phyloP scores from a whole-genome alignment of 2,888 invertebrate genomes.

The Nomada goodeniana region DNA sequence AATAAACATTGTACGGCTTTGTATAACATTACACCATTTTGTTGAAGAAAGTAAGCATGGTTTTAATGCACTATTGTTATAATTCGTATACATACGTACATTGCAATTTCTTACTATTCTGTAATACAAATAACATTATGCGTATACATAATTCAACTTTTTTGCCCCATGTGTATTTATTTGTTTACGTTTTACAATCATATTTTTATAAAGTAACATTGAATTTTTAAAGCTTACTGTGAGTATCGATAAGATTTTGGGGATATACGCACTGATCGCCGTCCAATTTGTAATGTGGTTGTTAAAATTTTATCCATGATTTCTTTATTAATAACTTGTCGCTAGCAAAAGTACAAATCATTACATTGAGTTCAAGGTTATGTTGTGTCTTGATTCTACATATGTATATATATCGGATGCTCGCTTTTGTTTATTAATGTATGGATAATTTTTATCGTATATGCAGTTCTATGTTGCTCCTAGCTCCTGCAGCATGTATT shows the following conservation, averaged over 20 bases:
- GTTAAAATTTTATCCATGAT: slow-evolving; percentile 77
- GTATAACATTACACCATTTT: slow-evolving; percentile 51
- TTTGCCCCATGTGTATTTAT: slow-evolving; percentile 4
- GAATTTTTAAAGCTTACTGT: slow-evolving; percentile 65
- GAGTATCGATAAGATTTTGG: slow-evolving; percentile 65
- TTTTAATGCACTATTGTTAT: slow-evolving; percentile 30
- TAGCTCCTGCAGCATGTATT: too few relatives aligned
- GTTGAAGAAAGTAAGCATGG: slow-evolving; percentile 49
- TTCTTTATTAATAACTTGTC: slow-evolving; percentile 8
- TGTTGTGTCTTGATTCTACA: too few relatives aligned
- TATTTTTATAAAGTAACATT: slow-evolving; percentile 10
- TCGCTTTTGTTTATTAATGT: too few relatives aligned
- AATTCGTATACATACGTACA: slow-evolving; percentile 53
- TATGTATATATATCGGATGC: too few relatives aligned
- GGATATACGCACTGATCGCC: slow-evolving; percentile 64
- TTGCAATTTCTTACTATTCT: slow-evolving; percentile 61
- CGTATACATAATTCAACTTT: neutral
- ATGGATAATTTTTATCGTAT: too few relatives aligned
- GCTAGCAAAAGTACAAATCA: slow-evolving; percentile 43
- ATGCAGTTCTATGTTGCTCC: too few relatives aligned
- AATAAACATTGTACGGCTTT: slow-evolving; percentile 92
- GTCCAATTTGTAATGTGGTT: slow-evolving; percentile 64
- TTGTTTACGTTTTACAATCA: slow-evolving; percentile 2
- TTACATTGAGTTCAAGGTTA: slow-evolving; percentile 24
- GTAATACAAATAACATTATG: slow-evolving; percentile 26